These are phyloP conservation scores for Polypedilum pembai DNA, from an alignment of 1,140 invertebrate species.

Conservation along the genomic window DNA sequence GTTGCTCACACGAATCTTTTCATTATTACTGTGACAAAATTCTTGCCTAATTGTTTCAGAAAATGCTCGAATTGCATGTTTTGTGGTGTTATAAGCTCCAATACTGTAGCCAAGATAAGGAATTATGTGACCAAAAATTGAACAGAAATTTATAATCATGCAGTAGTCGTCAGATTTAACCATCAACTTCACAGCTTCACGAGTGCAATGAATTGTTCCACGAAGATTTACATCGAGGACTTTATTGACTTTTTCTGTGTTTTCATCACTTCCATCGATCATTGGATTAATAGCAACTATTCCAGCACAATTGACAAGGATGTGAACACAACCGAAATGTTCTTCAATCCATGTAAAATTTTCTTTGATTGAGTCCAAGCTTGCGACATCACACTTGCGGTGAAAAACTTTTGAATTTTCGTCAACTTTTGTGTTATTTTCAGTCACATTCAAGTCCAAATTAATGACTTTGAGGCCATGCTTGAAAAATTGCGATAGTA, in stretches of 20 bases:
- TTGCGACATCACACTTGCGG: not conserved
- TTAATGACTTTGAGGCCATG: not conserved
- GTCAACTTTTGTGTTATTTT: not conserved
- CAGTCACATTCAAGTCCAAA: not conserved
- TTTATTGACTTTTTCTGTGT: not conserved
- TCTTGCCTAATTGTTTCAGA: not conserved
- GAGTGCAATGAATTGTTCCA: not conserved
- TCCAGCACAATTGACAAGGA: conserved; percentile 20
- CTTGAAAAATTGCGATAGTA: not conserved
- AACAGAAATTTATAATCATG: not conserved
- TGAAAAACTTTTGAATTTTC: not conserved
- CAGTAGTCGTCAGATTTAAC: not conserved
- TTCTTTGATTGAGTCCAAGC: not conserved
- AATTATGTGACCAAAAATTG: not conserved
- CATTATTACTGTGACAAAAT: not conserved
- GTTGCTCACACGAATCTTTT: not conserved
- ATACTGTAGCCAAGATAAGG: not conserved
- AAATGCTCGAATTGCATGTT: not conserved
- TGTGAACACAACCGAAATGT: not conserved
- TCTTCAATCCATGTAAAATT: conserved; percentile 1
- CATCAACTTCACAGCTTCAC: not conserved
- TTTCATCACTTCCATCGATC: not conserved
- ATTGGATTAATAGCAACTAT: not conserved
- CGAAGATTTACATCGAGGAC: not conserved
- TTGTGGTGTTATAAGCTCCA: not conserved